Base-by-base conservation (phyloP, 1,140 invertebrate species). In the Anastrepha ludens region DNA sequence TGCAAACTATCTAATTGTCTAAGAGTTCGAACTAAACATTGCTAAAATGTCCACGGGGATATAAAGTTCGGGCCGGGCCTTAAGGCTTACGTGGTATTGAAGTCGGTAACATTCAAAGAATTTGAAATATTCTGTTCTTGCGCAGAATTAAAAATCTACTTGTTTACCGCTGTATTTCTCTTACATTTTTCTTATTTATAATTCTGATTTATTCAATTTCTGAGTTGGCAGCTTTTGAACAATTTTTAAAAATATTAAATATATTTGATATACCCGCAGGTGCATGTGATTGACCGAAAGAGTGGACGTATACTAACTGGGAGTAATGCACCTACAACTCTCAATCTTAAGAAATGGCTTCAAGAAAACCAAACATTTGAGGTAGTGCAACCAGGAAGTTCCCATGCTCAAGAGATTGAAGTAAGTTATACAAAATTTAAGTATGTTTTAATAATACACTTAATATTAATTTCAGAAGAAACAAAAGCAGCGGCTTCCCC, bases 311-410 rank as follows among this genome's bases (percentile, higher is more conserved):
- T 97, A 78, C 92, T 98, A 58, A 95, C 96, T 2, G 97, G 97
- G 44, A 93, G 95, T 1, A 96, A 96, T 91, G 97, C 97, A 74
- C 98, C 98, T 5, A 96, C 96, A 20, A 95, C 96, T 39, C 94
- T 95, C 44, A 97, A 96, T 92, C 94, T 99, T 9, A 96, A 96
- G 91, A 94, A 95, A 11, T 98, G 97, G 97, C 93, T 99, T 8
- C 96, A 96, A 91, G 96, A 96, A 88, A 96, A 98, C 95, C 97
- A 97, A 17, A 96, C 96, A 0, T 98, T 95, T 94, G 97, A 98
- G 94, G 96, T 98, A 1, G 94, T 97, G 1, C 94, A 95, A 87
- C 95, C 97, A 0, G 95, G 95, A 65, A 95, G 92, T 90, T 90
- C 90, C 55, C 94, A 90, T 91, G 93, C 93, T 74, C 89, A 90